Conservation (phyloP, 1,140 invertebrate genomes). For the Oreohelix idahoensis region DNA sequence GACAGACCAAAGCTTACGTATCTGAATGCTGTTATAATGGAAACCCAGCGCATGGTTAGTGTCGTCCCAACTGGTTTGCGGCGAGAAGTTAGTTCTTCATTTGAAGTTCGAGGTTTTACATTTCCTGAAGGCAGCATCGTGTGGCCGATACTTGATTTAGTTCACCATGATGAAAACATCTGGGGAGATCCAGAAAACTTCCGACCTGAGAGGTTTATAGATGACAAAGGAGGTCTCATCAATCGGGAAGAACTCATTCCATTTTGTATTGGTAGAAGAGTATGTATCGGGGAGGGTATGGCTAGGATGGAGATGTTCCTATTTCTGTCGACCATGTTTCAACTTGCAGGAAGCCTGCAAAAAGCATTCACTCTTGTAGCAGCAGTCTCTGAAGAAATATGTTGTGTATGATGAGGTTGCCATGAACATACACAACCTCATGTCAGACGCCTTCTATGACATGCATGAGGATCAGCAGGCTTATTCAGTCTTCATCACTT, state of each 20-base stretch:
- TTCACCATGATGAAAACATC: conserved; percentile 58
- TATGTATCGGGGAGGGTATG: neutral
- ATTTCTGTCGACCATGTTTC: neutral
- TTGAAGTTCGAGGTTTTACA: conserved; percentile 63
- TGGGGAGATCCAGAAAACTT: conserved; percentile 83
- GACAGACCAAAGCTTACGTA: conserved; percentile 46
- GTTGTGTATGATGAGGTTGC: too few species aligned
- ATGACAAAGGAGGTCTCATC: neutral
- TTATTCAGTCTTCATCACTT: too few species aligned
- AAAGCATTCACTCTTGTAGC: too few species aligned
- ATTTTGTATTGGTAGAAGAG: neutral
- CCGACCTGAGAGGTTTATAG: conserved; percentile 71
- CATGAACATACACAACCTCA: too few species aligned
- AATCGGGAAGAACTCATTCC: neutral
- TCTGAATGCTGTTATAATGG: conserved; percentile 48
- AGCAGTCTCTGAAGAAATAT: too few species aligned
- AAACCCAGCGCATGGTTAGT: conserved; percentile 42
- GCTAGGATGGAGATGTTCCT: neutral
- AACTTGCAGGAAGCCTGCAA: too few species aligned
- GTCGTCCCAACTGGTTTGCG: conserved; percentile 45
- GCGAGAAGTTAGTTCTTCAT: neutral
- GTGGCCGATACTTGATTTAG: conserved; percentile 56
- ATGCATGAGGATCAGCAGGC: too few species aligned
- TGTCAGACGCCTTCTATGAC: too few species aligned
- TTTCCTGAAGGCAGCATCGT: conserved; percentile 59